Conservation (phyloP, 1,140 invertebrate genomes). For the Drosophila bifasciata region DNA sequence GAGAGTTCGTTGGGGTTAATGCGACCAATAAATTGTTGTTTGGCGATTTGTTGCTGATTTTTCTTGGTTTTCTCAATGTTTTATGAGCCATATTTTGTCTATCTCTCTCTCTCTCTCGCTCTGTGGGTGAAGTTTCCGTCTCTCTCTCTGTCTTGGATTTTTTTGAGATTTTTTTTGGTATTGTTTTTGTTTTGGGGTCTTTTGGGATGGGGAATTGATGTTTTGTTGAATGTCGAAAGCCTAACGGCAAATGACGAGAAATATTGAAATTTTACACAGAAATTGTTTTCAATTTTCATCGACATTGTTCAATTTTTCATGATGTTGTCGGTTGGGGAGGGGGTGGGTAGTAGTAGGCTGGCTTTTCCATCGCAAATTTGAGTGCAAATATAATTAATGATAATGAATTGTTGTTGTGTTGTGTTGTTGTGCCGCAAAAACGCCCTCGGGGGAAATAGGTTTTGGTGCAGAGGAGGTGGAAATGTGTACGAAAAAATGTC, state of each 20-base stretch:
- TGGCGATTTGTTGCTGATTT: constrained; percentile 66
- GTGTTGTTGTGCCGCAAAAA: constrained; percentile 40
- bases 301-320: constrained; percentile 73
- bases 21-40: constrained; percentile 76
- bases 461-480: background rate
- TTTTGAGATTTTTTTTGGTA: background rate
- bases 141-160: constrained; percentile 14
- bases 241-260: constrained; percentile 68
- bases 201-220: background rate
- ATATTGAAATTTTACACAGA: constrained; percentile 71
- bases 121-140: background rate
- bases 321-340: constrained; percentile 14
- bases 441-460: constrained; percentile 37
- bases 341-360: too few species aligned
- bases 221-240: constrained; percentile 4
- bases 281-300: constrained; percentile 79
- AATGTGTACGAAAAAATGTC: constrained; percentile 49
- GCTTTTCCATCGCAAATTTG: constrained; percentile 7
- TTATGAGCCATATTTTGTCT: constrained; percentile 70
- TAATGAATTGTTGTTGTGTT: constrained; percentile 77
- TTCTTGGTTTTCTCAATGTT: constrained; percentile 36
- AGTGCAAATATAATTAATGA: constrained; percentile 82
- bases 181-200: constrained; percentile 5
- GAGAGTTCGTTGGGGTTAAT: constrained; percentile 78
- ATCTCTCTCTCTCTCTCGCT: background rate